Conservation (phyloP, 2,113 vertebrate genomes). For the Takifugu bimaculatus region DNA sequence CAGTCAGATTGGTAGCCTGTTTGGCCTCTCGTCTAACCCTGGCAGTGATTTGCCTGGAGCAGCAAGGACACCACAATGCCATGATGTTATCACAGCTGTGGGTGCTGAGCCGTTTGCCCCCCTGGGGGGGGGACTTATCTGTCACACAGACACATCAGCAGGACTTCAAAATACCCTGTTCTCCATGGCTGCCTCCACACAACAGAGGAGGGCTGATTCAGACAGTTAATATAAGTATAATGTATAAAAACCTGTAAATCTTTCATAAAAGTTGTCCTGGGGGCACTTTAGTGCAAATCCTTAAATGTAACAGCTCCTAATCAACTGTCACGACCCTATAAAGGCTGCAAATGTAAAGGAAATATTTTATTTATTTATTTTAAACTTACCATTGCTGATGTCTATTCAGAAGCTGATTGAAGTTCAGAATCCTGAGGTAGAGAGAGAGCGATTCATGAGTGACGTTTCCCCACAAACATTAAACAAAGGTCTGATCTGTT, state of each 20-base stretch:
- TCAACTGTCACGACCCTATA: too few species aligned
- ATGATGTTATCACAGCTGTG: constrained; percentile 76
- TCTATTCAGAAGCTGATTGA: constrained; percentile 1
- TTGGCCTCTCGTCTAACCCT: constrained; percentile 14
- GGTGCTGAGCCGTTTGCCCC: constrained; percentile 68
- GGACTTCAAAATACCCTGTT: constrained; percentile 42
- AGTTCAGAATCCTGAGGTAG: constrained; percentile 17
- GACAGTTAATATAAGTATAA: neutral
- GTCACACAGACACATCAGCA: constrained; percentile 42
- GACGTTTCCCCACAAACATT: neutral
- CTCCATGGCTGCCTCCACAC: constrained; percentile 47
- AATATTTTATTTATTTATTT: too few species aligned
- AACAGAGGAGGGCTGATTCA: constrained; percentile 30
- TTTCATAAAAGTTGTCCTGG: neutral
- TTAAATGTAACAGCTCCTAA: too few species aligned
- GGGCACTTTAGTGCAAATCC: neutral
- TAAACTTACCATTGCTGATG: constrained; percentile 58
- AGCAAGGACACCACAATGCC: constrained; percentile 34
- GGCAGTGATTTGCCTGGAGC: neutral
- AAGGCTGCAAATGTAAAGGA: too few species aligned
- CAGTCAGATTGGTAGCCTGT: neutral
- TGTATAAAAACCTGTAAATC: neutral
- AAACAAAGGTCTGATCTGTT: too few species aligned
- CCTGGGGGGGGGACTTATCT: constrained; percentile 37
- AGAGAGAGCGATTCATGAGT: neutral